Evolutionary conservation across 2,888 invertebrate species (phyloP), one percentile per base, ranked within the genome.

Genomic region (Branchellion lobata): DNA sequence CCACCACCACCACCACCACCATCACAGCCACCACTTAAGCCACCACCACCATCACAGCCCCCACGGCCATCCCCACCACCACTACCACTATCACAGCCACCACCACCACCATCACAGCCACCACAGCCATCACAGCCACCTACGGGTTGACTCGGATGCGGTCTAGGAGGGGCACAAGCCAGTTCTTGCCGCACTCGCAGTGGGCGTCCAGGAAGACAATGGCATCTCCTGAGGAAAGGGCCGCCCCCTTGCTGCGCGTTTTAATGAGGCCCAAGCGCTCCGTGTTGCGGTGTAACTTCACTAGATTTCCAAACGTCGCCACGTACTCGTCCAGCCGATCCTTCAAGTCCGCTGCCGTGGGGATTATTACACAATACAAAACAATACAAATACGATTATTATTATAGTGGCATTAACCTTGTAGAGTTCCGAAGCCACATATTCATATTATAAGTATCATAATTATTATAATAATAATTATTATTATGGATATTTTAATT

Each of bases 171-270:
- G 98, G 98, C 0, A 96, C 95, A 47, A 99, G 88, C 99, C 99
- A 99, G 89, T 99, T 98, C 0, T 91, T 89, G 87, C 97, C 96
- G 81, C 87, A 87, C 81, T 98, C 98, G 88, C 98, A 99, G 87
- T 99, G 99, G 36, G 98, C 98, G 89, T 99, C 98, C 1, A 99
- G 89, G 88, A 96, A 98, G 0, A 99, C 93, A 80, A 99, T 96
- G 14, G 97, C 96, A 86, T 98, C 96, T 2, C 96, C 98, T 33
- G 90, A 92, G 0, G 97, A 94, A 86, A 95, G 93, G 83, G 92
- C 90, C 1, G 97, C 97, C 8, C 97, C 97, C 76, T 93, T 90
- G 0, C 95, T 95, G 78, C 97, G 89, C 0, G 96, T 97, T 21
- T 96, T 90, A 84, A 99, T 99, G 36, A 99, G 90, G 18, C 99